These are phyloP conservation scores for Paramuricea clavata DNA, from an alignment of 92 coral and sea anemone species.

Conservation along the genomic window DNA sequence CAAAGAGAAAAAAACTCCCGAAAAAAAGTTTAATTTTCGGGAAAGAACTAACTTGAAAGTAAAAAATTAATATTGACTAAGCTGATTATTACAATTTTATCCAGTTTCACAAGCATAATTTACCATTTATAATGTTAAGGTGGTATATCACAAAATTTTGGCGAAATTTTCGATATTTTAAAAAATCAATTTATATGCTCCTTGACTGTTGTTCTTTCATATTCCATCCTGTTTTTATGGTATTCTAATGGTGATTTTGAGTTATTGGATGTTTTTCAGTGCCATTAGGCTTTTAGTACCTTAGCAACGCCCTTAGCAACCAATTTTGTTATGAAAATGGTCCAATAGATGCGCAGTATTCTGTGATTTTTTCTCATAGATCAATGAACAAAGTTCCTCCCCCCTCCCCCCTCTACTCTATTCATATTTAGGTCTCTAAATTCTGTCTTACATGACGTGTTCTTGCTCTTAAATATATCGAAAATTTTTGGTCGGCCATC, in stretches of 20 bases:
- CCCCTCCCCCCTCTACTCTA: background rate
- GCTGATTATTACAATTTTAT: background rate
- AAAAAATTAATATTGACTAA: background rate
- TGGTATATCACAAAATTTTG: constrained; percentile 4
- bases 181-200: background rate
- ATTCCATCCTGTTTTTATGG: background rate
- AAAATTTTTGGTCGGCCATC: background rate
- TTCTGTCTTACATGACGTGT: background rate
- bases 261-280: constrained; percentile 6
- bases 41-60: constrained; percentile 25
- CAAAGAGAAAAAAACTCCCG: background rate
- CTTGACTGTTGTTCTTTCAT: constrained; percentile 6
- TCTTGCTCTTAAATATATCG: too few relatives aligned
- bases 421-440: background rate
- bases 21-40: background rate
- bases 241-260: background rate
- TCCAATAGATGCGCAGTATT: background rate
- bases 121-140: too few relatives aligned
- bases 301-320: constrained; percentile 13
- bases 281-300: background rate
- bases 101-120: background rate
- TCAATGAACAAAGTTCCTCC: background rate
- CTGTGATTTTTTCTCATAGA: background rate
- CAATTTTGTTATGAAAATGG: background rate
- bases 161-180: background rate